These are phyloP conservation scores for Tiliacea aurago DNA, from an alignment of 2,888 invertebrate species.

Conservation along the genomic window DNA sequence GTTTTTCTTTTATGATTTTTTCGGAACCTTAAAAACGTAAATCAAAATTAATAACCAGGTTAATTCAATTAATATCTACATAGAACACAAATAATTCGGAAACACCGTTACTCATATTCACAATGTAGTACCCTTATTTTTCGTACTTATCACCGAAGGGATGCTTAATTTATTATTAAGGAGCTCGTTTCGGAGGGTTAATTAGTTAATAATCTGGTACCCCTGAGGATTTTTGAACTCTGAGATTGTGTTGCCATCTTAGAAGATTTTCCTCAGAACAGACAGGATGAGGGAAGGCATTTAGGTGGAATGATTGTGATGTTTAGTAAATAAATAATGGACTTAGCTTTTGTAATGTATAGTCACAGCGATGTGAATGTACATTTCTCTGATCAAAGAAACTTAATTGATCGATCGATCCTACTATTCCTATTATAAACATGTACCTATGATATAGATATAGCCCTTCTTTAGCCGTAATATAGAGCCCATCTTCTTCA, in stretches of 20 bases:
- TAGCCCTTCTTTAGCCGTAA: not conserved
- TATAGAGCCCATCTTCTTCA: no score
- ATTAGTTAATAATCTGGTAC: conserved; percentile 70
- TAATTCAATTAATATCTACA: not conserved
- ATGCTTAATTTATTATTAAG: conserved; percentile 72
- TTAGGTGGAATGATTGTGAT: not conserved
- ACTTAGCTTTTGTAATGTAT: not conserved
- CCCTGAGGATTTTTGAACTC: conserved; percentile 53
- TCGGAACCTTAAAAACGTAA: not conserved
- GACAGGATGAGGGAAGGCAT: not conserved
- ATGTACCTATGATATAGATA: not conserved
- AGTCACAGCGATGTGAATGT: not conserved
- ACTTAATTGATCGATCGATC: not conserved
- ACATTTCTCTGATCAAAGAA: conserved; percentile 11
- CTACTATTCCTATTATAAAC: not conserved
- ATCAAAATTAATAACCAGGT: not conserved
- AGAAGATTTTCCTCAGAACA: not conserved
- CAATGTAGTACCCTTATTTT: conserved; percentile 16
- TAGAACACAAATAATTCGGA: not conserved
- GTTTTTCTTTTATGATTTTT: not conserved
- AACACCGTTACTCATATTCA: conserved; percentile 10
- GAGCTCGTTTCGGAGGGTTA: conserved; percentile 67
- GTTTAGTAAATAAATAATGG: conserved; percentile 1
- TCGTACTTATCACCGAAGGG: conserved; percentile 39
- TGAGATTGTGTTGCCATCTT: conserved; percentile 29